Evolutionary conservation across 1,140 invertebrate species (phyloP), one percentile per base, ranked within the genome.

Genomic region (Trichoplusia ni): DNA sequence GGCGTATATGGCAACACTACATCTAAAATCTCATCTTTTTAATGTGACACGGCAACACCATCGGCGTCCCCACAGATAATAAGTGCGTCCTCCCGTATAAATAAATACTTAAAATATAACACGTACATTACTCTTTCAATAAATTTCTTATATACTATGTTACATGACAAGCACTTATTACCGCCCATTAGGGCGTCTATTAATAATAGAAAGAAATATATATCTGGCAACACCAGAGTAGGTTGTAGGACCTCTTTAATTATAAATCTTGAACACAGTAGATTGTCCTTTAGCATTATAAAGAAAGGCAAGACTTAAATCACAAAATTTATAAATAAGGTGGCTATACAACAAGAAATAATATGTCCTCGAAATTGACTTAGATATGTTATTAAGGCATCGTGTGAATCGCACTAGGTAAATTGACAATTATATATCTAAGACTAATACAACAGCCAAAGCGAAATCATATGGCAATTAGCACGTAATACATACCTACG

Each of bases 311-410:
- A 64, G 61, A 69, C 56, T 60, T 68, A 35, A 58, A 56, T 44
- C 54, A 64, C 54, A 64, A 69, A 56, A 60, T 69, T 69, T 56
- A 64, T 56, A 69, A 64, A 53, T 64, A 63, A 66, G 59, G 44
- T 56, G 63, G 60, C 7, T 49, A 35, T 82, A 86, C 77, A 86
- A 84, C 77, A 72, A 64, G 78, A 79, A 73, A 67, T 54, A 69
- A 79, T 75, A 76, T 82, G 78, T 72, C 75, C 77, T 80, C 70
- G 66, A 81, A 86, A 90, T 90, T 89, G 84, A 90, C 87, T 90
- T 89, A 90, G 87, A 89, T 90, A 88, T 86, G 85, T 86, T 90
- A 90, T 87, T 90, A 90, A 90, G 88, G 88, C 88, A 90, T 86
- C 88, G 75, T 86, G 88, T 90, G 88, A 90, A 90, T 84, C 83